Conservation (phyloP, 35 echinoderm and acorn worm genomes). For the Lytechinus variegatus region DNA sequence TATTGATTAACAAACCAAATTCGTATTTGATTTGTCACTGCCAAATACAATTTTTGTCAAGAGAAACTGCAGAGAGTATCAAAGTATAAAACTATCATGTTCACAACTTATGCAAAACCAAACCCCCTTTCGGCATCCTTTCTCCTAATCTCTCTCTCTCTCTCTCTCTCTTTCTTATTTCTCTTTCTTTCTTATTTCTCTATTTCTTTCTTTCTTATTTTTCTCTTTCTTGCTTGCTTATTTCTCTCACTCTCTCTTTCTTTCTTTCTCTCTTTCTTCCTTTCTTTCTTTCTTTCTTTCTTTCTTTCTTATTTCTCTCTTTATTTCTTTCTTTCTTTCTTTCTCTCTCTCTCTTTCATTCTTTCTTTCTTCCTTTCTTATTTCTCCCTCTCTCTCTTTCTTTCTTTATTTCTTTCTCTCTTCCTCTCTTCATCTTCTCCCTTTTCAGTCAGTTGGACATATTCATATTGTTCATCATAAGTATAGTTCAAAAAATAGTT, state of each 20-base stretch:
- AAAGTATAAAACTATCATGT: too few species aligned
- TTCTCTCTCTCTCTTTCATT: too few species aligned
- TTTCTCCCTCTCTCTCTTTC: too few species aligned
- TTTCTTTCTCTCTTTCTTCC: neutral
- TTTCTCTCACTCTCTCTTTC: neutral
- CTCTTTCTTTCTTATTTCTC: neutral
- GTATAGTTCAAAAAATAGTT: too few species aligned
- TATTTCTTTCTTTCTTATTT: neutral
- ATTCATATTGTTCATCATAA: too few species aligned
- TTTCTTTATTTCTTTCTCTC: too few species aligned
- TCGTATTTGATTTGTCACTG: neutral
- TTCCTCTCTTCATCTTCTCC: too few species aligned
- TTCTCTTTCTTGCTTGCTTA: neutral
- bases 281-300: neutral
- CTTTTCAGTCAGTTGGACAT: too few species aligned
- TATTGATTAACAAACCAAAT: neutral
- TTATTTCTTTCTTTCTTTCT: too few species aligned
- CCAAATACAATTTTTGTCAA: neutral
- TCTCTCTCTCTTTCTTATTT: neutral
- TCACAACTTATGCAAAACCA: too few species aligned
- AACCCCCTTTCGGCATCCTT: too few species aligned
- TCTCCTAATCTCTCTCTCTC: neutral
- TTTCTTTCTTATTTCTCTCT: neutral
- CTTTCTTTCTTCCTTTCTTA: too few species aligned
- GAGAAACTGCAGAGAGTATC: neutral